These are phyloP conservation scores for Synergus japonicus DNA, from an alignment of 2,888 invertebrate genomes.

Conservation along the genomic window DNA sequence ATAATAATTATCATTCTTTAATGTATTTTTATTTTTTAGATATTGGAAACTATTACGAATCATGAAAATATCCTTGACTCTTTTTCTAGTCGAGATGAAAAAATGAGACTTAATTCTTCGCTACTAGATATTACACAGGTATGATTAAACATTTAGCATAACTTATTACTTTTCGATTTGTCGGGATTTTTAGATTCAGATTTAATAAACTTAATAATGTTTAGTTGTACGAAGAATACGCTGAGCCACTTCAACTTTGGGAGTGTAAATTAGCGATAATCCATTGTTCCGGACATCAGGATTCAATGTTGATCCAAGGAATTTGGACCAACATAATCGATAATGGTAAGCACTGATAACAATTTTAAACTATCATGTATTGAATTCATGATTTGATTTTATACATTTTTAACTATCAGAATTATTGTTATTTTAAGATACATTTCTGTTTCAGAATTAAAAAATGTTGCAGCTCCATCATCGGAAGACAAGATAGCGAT, in stretches of 20 bases:
- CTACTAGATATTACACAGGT: constrained; percentile 93
- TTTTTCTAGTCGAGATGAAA: constrained; percentile 78
- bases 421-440: background rate
- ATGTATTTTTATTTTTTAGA: constrained; percentile 70
- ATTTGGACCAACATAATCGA: constrained; percentile 93
- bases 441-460: constrained; percentile 78
- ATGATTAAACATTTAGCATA: constrained; percentile 28
- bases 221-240: constrained; percentile 93
- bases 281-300: constrained; percentile 95
- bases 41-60: constrained; percentile 83
- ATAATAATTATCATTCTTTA: background rate
- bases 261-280: constrained; percentile 97
- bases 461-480: constrained; percentile 76
- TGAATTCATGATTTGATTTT: background rate
- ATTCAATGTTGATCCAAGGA: constrained; percentile 90
- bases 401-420: background rate
- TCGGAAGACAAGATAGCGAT: constrained; percentile 83
- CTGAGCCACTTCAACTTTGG: constrained; percentile 92
- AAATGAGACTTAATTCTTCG: constrained; percentile 87
- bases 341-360: constrained; percentile 70
- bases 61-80: constrained; percentile 70
- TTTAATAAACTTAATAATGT: constrained; percentile 50
- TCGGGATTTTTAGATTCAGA: background rate
- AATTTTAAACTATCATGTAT: background rate
- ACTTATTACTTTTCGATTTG: background rate